Percentiles rank a stretch among this genome's conserved stretches.
phyloP scores from a whole-genome alignment of 1,140 invertebrate genomes.

The Drosophila kurseongensis region DNA sequence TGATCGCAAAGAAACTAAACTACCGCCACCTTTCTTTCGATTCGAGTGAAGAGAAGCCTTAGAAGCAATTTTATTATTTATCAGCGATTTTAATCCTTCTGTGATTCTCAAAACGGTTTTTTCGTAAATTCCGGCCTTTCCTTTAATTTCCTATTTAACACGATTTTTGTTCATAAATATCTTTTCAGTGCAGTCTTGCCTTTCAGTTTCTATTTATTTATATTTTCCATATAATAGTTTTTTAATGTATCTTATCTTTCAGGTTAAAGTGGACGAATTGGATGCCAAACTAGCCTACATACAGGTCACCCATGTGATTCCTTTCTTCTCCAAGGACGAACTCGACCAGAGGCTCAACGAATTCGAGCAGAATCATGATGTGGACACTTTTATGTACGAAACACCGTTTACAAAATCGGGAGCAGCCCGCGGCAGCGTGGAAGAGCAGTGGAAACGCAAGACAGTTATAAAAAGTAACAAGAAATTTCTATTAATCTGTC shows the following conservation, averaged over 20 bases:
- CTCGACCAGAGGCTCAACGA: constrained; percentile 89
- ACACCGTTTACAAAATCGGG: constrained; percentile 96
- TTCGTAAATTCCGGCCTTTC: too few species aligned
- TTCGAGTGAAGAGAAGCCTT: too few species aligned
- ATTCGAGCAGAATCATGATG: constrained; percentile 95
- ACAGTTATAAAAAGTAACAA: constrained; percentile 92
- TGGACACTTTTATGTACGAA: constrained; percentile 95
- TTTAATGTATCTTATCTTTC: constrained; percentile 29
- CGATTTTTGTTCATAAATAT: too few species aligned
- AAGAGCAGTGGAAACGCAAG: constrained; percentile 94
- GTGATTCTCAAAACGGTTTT: too few species aligned
- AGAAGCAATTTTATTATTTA: too few species aligned
- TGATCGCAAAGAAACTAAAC: neutral
- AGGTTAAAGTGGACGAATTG: constrained; percentile 91
- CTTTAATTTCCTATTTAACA: too few species aligned
- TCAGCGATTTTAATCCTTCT: too few species aligned
- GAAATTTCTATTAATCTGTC: neutral
- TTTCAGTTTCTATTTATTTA: too few species aligned
- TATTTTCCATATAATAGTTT: neutral
- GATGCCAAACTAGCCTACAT: constrained; percentile 95
- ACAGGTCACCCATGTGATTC: constrained; percentile 94
- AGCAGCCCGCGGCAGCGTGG: constrained; percentile 90
- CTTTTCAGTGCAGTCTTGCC: too few species aligned
- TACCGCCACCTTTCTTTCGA: too few species aligned
- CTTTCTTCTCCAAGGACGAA: constrained; percentile 91